Percentiles rank a stretch among this genome's conserved stretches.
phyloP scores from a whole-genome alignment of 2,888 invertebrate genomes.

The Pteria penguin region DNA sequence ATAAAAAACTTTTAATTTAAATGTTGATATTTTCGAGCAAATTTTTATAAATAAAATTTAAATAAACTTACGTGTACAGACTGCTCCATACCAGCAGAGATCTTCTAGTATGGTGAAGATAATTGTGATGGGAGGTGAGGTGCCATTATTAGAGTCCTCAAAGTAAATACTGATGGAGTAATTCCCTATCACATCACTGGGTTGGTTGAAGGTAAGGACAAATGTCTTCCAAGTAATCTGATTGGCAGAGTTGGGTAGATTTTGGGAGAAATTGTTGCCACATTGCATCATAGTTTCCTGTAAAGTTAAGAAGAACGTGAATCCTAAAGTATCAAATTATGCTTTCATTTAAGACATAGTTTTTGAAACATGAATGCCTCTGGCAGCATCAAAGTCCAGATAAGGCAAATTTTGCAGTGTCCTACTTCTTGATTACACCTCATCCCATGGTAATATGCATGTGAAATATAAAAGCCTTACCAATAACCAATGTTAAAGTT shows the following conservation, averaged over 20 bases:
- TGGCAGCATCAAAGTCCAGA: too few species aligned
- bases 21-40: too few species aligned
- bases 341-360: too few species aligned
- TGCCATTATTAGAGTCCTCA: slow-evolving; percentile 19
- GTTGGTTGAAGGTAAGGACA: slow-evolving; percentile 35
- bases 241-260: slow-evolving; percentile 11
- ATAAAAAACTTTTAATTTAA: too few species aligned
- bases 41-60: neutral
- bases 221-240: slow-evolving; percentile 34
- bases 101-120: slow-evolving; percentile 41
- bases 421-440: too few species aligned
- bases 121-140: slow-evolving; percentile 36
- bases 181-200: slow-evolving; percentile 8
- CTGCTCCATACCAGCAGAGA: slow-evolving; percentile 42
- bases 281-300: slow-evolving; percentile 32
- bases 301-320: neutral
- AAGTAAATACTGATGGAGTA: slow-evolving; percentile 29
- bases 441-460: too few species aligned
- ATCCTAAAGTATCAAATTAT: neutral
- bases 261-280: slow-evolving; percentile 5
- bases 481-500: neutral
- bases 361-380: too few species aligned
- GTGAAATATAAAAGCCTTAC: too few species aligned
- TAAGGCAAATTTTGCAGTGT: too few species aligned
- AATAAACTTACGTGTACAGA: slow-evolving; percentile 32